phyloP scores from a whole-genome alignment of 2,113 vertebrate species.

The Ictalurus punctatus region DNA sequence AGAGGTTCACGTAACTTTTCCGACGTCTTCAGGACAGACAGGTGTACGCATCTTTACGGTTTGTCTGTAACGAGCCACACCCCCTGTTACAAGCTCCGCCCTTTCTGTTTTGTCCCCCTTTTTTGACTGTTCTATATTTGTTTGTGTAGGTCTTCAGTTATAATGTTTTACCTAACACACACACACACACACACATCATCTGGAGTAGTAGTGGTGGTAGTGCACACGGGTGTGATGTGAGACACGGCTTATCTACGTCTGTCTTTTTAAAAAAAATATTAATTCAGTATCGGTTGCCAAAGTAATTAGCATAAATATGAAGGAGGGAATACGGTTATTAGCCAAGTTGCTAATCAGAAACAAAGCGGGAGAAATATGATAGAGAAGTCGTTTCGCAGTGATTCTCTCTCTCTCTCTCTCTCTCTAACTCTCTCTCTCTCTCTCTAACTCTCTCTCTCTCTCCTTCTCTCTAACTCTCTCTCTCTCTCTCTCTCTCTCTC shows the following conservation, averaged over 20 bases:
- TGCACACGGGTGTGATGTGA: not conserved
- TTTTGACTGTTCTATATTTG: not conserved
- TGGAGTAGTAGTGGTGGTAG: not conserved
- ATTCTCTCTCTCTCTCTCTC: not conserved
- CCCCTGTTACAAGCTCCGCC: not conserved
- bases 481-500: not conserved
- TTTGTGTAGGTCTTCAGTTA: not conserved
- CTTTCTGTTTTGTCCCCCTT: not conserved
- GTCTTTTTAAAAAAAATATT: not conserved
- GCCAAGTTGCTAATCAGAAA: slow-evolving; percentile 20
- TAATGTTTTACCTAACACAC: not conserved
- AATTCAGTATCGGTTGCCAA: slow-evolving; percentile 25
- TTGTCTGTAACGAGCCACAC: not conserved
- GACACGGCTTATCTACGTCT: not conserved
- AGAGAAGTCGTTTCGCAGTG: not conserved
- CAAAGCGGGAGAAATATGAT: slow-evolving; percentile 12
- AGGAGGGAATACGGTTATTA: slow-evolving; percentile 17
- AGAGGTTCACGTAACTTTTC: too few relatives aligned
- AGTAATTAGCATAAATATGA: slow-evolving; percentile 23
- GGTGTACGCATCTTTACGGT: too few relatives aligned
- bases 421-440: not conserved
- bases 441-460: slow-evolving; percentile 31
- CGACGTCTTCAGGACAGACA: too few relatives aligned
- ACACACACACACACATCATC: slow-evolving; percentile 11
- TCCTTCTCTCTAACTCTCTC: slow-evolving; percentile 26